Percentiles rank a stretch among this genome's conserved stretches.
These are phyloP conservation scores for Eidolon dupreanum DNA, from an alignment of 2,797 vertebrate species.

Conservation along the genomic window DNA sequence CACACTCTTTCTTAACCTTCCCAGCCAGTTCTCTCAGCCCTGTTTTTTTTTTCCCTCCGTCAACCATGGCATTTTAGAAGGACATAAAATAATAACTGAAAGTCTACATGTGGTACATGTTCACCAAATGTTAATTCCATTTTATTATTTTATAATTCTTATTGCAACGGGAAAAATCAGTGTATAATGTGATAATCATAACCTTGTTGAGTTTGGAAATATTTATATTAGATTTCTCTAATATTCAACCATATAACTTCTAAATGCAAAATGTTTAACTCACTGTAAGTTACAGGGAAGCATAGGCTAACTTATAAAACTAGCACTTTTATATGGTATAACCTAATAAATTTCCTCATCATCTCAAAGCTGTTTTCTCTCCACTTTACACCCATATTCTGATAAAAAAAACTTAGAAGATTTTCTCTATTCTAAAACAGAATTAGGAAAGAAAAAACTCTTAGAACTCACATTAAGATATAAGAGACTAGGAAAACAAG, in stretches of 20 bases:
- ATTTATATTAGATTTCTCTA: not conserved
- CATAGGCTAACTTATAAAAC: not conserved
- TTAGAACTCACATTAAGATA: not conserved
- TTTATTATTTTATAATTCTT: slow-evolving; percentile 51
- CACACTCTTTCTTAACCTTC: not conserved
- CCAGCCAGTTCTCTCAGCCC: not conserved
- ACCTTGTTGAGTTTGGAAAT: not conserved
- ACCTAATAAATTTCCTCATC: not conserved
- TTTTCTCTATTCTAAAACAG: not conserved
- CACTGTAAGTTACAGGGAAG: not conserved
- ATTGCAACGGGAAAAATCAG: not conserved
- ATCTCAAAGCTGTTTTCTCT: not conserved
- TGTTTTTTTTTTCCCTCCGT: not conserved
- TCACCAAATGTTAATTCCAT: slow-evolving; percentile 3
- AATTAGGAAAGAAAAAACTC: not conserved
- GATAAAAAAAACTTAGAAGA: not conserved
- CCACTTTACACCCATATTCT: not conserved
- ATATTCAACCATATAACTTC: not conserved
- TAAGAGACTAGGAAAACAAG: slow-evolving; percentile 31
- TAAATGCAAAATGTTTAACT: not conserved
- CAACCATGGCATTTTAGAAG: slow-evolving; percentile 24
- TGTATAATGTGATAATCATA: slow-evolving; percentile 1
- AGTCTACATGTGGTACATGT: not conserved
- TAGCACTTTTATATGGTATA: not conserved
- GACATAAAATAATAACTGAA: not conserved